A percentile compares a stretch with the other conserved stretches of the same genome.
These are phyloP conservation scores for Catalaphyllia jardinei DNA, from an alignment of 64 coral and sea anemone species.

Conservation along the genomic window DNA sequence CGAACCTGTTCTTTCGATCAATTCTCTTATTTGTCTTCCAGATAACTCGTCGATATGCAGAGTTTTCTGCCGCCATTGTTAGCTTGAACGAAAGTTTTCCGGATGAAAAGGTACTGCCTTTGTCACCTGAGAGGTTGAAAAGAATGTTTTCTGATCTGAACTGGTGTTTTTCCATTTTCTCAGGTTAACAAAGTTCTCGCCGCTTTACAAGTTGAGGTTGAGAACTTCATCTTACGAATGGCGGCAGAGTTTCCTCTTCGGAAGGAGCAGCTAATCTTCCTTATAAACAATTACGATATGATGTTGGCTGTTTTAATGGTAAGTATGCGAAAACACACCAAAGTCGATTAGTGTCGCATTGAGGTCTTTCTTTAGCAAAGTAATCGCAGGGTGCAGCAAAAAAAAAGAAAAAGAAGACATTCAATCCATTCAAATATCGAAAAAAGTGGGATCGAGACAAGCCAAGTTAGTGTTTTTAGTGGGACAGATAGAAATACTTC, in stretches of 20 bases:
- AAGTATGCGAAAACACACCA: background rate
- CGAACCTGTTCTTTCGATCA: too few relatives aligned
- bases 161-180: background rate
- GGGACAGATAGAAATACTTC: too few relatives aligned
- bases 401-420: too few relatives aligned
- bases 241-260: constrained; percentile 95
- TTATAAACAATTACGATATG: constrained; percentile 99
- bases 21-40: background rate
- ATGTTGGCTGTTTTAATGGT: constrained; percentile 98
- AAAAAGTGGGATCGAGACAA: too few relatives aligned
- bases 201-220: constrained; percentile 86
- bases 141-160: too few relatives aligned
- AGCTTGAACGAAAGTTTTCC: constrained; percentile 99
- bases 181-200: constrained; percentile 98
- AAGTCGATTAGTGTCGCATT: too few relatives aligned
- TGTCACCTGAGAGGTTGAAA: too few relatives aligned
- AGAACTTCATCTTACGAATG: constrained; percentile 96
- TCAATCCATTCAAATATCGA: too few relatives aligned
- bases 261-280: constrained; percentile 95
- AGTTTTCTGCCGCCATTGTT: constrained; percentile 96
- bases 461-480: too few relatives aligned
- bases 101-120: constrained; percentile 84
- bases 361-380: too few relatives aligned
- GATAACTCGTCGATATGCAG: constrained; percentile 98
- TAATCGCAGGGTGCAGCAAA: too few relatives aligned